Base-by-base conservation (phyloP, 53 echinoderm and acorn worm species). In the Luidia sarsii region DNA sequence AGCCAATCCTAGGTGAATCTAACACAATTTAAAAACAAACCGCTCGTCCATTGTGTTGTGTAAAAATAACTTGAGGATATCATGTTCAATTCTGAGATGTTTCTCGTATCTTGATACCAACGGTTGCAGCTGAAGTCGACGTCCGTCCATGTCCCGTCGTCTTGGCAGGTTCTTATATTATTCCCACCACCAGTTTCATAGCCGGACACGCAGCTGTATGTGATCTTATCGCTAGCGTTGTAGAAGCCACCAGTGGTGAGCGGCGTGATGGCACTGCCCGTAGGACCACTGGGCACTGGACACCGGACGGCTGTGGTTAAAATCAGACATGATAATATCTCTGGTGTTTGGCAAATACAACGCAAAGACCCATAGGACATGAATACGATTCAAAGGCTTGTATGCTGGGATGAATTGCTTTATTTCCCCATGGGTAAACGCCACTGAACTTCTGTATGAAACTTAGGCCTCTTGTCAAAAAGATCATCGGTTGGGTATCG, bases 81-180 rank as follows among this genome's bases (percentile, higher is more conserved):
- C 13, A 28, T 63, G 34, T 63, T 33, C 32, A n/a, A n/a, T 33
- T 14, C 18, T 36, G 16, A 18, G 0, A 7, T 35, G 37, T 18
- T 6, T 6, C 27, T 35, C 38, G n/a, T 41, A 37, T 3, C 38
- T 3, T 57, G 27, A 1, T 45, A 80, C 80, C 48, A 14, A 80
- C 80, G 63, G 0, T 30, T 20, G 48, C 80, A 80, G 29, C 35
- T 63, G 19, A 80, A 41, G 80, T 63, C 64, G 4, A n/a, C 22
- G 2, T n/a, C 64, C 25, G 80, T 33, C 80, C 80, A 80, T 18
- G 80, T 49, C 7, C 80, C 80, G 31, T 45, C 39, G 2, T 62
- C 48, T 18, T 45, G 62, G 30, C 80, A 80, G 7, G 19, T 18
- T 15, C 80, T 45, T 57, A 49, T 29, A 1, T 19, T 2, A 28